Evolutionary conservation across 2,113 vertebrate genomes (phyloP).

Genomic region (Dasypus novemcinctus): DNA sequence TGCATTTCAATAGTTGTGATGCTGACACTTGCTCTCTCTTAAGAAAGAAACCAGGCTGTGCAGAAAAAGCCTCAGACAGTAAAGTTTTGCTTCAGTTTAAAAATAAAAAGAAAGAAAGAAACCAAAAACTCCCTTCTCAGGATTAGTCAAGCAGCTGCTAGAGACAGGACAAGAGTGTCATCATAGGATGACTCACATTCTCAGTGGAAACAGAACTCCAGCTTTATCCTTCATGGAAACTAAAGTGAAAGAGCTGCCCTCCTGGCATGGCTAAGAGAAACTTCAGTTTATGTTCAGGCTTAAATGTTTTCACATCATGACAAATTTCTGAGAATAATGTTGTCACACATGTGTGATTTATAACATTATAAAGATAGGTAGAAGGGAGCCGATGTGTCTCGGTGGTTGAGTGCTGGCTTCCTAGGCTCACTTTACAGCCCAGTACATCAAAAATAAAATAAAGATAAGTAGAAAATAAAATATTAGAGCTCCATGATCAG

Average conservation of each 20-base stretch:
- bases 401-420: too few species aligned
- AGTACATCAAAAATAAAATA: too few species aligned
- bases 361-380: background rate
- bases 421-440: too few species aligned
- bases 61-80: too few species aligned
- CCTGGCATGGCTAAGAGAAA: background rate
- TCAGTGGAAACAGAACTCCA: background rate
- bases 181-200: background rate
- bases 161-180: background rate
- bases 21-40: background rate
- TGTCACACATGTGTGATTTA: background rate
- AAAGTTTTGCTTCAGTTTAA: too few species aligned
- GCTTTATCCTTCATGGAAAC: background rate
- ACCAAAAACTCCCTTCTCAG: background rate
- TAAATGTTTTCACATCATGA: background rate
- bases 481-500: background rate
- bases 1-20: background rate
- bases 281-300: background rate
- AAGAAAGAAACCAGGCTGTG: background rate
- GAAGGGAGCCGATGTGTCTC: too few species aligned
- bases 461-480: background rate
- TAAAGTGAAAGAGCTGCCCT: background rate
- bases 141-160: background rate
- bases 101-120: conserved; percentile 48
- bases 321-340: conserved; percentile 10